Conservation (phyloP, 2,888 invertebrate genomes). For the Acanthopleura granulata region DNA sequence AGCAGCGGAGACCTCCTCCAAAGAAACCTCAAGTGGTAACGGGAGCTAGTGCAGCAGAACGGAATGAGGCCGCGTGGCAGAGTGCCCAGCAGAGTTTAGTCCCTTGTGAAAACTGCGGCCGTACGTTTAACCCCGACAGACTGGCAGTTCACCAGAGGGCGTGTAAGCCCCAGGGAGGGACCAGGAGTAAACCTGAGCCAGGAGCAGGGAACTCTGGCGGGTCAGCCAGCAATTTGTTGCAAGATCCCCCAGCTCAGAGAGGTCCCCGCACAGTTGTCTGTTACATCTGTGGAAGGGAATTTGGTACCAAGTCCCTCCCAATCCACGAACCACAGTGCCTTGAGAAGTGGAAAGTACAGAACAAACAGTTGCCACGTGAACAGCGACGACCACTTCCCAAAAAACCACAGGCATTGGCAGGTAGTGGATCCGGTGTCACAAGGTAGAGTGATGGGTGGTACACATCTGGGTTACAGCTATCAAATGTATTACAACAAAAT, state of each 20-base stretch:
- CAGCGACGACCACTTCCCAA: conserved; percentile 73
- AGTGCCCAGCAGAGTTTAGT: conserved; percentile 71
- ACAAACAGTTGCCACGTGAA: conserved; percentile 73
- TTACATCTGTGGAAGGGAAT: conserved; percentile 77
- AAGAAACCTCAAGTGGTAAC: not conserved
- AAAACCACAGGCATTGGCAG: conserved; percentile 69
- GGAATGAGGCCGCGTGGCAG: conserved; percentile 74
- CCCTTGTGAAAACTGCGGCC: conserved; percentile 77
- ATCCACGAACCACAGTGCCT: conserved; percentile 79
- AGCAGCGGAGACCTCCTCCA: conserved; percentile 8
- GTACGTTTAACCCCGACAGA: conserved; percentile 80
- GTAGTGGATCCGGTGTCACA: conserved; percentile 23
- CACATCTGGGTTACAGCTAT: no score
- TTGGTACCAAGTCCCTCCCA: conserved; percentile 75
- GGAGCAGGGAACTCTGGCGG: not conserved
- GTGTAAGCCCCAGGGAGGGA: conserved; percentile 69
- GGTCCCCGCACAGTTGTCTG: conserved; percentile 71
- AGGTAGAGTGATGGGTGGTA: not conserved
- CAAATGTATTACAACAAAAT: no score
- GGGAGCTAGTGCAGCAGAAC: conserved; percentile 31
- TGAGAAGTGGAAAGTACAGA: conserved; percentile 75
- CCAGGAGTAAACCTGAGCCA: not conserved
- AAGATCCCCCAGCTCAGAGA: not conserved
- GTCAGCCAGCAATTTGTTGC: not conserved
- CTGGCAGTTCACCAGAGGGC: conserved; percentile 76